These are phyloP conservation scores for Brachyhypopomus occidentalis DNA, from an alignment of 2,113 vertebrate species.

Conservation along the genomic window DNA sequence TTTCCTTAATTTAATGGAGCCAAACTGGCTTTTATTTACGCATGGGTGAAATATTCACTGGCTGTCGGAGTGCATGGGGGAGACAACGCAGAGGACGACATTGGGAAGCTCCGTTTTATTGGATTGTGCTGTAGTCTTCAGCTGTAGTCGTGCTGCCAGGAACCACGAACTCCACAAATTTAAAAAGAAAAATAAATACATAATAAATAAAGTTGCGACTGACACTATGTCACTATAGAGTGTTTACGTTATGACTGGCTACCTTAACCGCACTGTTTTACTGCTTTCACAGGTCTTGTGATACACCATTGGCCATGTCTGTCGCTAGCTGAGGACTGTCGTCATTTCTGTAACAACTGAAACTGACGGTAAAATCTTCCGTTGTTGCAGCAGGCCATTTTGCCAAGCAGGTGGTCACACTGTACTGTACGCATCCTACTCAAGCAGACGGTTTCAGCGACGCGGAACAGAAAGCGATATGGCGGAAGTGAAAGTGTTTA, in stretches of 20 bases:
- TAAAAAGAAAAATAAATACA: not conserved
- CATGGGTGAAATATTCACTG: constrained; percentile 19
- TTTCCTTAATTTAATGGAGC: constrained; percentile 48
- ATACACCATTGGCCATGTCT: constrained; percentile 15
- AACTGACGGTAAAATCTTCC: constrained; percentile 27
- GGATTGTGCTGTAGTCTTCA: not conserved
- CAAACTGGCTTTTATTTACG: constrained; percentile 37
- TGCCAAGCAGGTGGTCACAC: not conserved
- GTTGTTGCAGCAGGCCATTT: constrained; percentile 3
- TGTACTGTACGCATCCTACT: not conserved
- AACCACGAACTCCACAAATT: not conserved
- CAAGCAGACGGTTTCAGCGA: constrained; percentile 24
- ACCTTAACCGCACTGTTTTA: constrained; percentile 27
- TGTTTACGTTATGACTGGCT: constrained; percentile 26
- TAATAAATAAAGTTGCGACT: constrained; percentile 1
- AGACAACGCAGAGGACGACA: constrained; percentile 16
- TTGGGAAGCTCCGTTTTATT: constrained; percentile 2
- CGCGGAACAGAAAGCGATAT: constrained; percentile 57
- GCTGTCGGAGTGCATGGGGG: not conserved
- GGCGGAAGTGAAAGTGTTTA: constrained; percentile 60
- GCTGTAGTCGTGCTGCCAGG: not conserved
- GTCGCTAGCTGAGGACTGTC: not conserved
- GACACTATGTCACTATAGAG: not conserved
- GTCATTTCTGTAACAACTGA: constrained; percentile 34
- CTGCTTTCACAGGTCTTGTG: constrained; percentile 15